Evolutionary conservation across 2,797 vertebrate species (phyloP), one percentile per base, ranked within the genome.

Genomic region (Dendrocincla tyrannina): DNA sequence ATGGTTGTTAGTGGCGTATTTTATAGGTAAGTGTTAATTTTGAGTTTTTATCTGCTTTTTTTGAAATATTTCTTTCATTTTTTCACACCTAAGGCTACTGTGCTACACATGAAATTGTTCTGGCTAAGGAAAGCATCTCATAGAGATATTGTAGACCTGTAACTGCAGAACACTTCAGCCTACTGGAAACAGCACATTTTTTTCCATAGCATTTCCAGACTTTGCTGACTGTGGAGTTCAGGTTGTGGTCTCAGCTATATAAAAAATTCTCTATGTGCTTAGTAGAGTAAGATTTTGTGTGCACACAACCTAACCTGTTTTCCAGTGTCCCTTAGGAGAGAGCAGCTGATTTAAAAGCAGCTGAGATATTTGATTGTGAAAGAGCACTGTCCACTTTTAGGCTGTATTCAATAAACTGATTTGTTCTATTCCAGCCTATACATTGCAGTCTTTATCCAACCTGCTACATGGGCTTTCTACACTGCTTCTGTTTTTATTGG

Each of bases 371-470:
- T 85, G 56, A 50, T 74, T 88, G 46, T 89, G 88, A 32, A 92
- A 92, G 77, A 72, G 58, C 55, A 27, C 56, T 68, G 35, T 44
- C 53, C 41, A 23, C 56, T 69, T 93, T 17, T 52, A 85, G 64
- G 93, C 62, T 92, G 22, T 95, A 32, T 73, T 37, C 78, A 96
- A 55, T 95, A 35, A 86, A 6, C 72, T 76, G 93, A 55, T 97
- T 70, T 98, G 77, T 98, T 98, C 76, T 96, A 4, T 98, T 98
- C 91, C 90, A 99, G 99, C 91, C 98, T 98, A 8, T 99, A 99
- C 97, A 99, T 99, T 94, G 99, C 99, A 42, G 98, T 99, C 98
- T 99, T 99, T 98, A 99, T 99, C 87, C 98, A 99, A 53, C 99
- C 99, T 52, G 96, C 98, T 94, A 98, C 99, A 0, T 99, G 99